phyloP scores from a whole-genome alignment of 1,140 invertebrate species.

The Cylas formicarius region DNA sequence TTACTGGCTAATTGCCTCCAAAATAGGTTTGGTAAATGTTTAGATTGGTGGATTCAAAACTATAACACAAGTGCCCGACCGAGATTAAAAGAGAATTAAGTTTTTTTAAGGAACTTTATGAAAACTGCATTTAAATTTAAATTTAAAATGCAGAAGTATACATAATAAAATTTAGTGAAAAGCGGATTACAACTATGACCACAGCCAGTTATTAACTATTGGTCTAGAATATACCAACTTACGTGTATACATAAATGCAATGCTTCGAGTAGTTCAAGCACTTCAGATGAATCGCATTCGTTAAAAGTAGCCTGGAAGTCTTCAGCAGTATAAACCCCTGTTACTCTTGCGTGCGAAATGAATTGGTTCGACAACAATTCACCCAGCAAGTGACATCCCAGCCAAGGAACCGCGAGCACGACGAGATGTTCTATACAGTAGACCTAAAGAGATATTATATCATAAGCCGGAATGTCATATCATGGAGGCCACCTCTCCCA shows the following conservation, averaged over 20 bases:
- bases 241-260: slow-evolving; percentile 64
- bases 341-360: slow-evolving; percentile 57
- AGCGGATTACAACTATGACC: slow-evolving; percentile 3
- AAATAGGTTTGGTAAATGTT: too few species aligned
- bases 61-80: too few species aligned
- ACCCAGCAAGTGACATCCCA: slow-evolving; percentile 64
- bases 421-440: slow-evolving; percentile 58
- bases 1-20: too few species aligned
- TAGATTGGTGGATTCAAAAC: too few species aligned
- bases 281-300: slow-evolving; percentile 64
- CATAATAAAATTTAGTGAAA: slow-evolving; percentile 14
- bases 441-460: slow-evolving; percentile 28
- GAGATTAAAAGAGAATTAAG: too few species aligned
- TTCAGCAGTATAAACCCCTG: slow-evolving; percentile 69
- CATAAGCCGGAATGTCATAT: not conserved
- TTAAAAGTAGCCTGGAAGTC: slow-evolving; percentile 72
- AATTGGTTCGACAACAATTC: slow-evolving; percentile 54
- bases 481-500: slow-evolving; percentile 53
- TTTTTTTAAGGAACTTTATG: too few species aligned
- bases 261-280: slow-evolving; percentile 61
- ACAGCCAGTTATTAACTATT: not conserved
- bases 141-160: too few species aligned
- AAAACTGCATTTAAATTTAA: too few species aligned
- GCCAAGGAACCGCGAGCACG: slow-evolving; percentile 66
- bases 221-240: slow-evolving; percentile 12